Base-by-base conservation (phyloP, 2,888 invertebrate genomes). In the Amphipyra berbera region DNA sequence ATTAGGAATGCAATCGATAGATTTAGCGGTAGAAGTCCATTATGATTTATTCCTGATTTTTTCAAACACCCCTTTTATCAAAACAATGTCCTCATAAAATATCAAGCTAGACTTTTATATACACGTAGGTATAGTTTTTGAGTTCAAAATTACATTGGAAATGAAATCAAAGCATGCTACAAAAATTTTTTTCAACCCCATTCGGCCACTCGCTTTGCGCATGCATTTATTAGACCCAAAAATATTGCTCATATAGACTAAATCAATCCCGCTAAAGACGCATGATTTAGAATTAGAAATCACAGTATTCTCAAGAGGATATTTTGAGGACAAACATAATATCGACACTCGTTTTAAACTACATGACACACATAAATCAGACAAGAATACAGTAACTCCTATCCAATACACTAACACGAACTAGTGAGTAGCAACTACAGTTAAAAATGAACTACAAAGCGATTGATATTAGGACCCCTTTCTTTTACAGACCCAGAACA, bases 401-500 rank as follows among this genome's bases (percentile, higher is more conserved):
- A 56, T 78, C 76, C 80, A 60, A 71, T 81, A 81, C 84, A 89
- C 83, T 86, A 80, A 91, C 88, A 90, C 48, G 57, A 67, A 82
- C 72, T 79, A 83, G 79, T 84, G 74, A 83, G 80, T 93, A 76
- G 78, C 82, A 81, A 67, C 89, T 81, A 87, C 90, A 92, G 85
- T 94, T 77, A 80, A 79, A 64, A 85, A 83, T 82, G 94, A 88
- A 91, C 95, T 89, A 82, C 95, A 93, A 94, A 90, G 85, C 95
- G 90, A 95, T 92, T 95, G 94, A 95, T 90, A 92, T 89, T 91
- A 95, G 95, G 94, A 95, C 90, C 95, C 95, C 89, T 95, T 95
- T 87, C 88, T 95, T 83, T 95, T 96, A 77, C 96, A 99, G 99
- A 99, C 99, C 76, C 99, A 99, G 95, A 98, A 98, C 88, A 98